These are phyloP conservation scores for Neodiprion fabricii DNA, from an alignment of 1,140 invertebrate genomes.

Conservation along the genomic window DNA sequence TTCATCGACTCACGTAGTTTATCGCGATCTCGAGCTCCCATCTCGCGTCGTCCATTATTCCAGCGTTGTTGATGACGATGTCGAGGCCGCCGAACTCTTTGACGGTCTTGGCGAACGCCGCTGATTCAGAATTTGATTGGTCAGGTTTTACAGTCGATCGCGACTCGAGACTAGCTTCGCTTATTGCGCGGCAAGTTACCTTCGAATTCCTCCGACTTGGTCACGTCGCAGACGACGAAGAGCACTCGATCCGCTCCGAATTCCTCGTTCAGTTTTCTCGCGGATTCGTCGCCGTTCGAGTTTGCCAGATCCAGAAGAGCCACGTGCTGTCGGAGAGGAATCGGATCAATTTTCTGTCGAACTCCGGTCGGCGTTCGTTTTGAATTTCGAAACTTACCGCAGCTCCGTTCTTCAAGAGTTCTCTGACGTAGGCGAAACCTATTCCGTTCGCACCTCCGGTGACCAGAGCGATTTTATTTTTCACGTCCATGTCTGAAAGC, in stretches of 20 bases:
- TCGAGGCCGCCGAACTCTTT: conserved; percentile 47
- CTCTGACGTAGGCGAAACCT: too few species aligned
- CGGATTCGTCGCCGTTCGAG: conserved; percentile 22
- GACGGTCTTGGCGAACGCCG: conserved; percentile 45
- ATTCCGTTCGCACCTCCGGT: too few species aligned
- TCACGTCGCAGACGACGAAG: conserved; percentile 35
- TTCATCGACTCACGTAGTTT: conserved; percentile 34
- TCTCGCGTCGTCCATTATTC: conserved; percentile 55
- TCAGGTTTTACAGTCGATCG: too few species aligned
- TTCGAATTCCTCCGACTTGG: conserved; percentile 27
- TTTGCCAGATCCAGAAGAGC: conserved; percentile 30
- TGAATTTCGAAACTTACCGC: too few species aligned
- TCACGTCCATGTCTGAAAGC: too few species aligned
- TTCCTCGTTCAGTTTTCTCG: conserved; percentile 28
- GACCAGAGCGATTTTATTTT: too few species aligned
- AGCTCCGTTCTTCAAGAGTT: too few species aligned
- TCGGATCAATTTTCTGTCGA: too few species aligned
- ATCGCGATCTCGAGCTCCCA: conserved; percentile 55
- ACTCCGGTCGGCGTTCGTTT: too few species aligned
- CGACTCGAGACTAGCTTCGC: too few species aligned
- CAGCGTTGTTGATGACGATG: conserved; percentile 60
- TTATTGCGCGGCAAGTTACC: conserved; percentile 13
- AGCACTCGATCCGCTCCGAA: conserved; percentile 31
- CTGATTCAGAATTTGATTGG: conserved; percentile 23
- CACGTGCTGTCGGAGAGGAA: conserved; percentile 14